A percentile compares a stretch with the other conserved stretches of the same genome.
phyloP scores from a whole-genome alignment of 2,797 vertebrate genomes.

The Gymnocypris eckloni region DNA sequence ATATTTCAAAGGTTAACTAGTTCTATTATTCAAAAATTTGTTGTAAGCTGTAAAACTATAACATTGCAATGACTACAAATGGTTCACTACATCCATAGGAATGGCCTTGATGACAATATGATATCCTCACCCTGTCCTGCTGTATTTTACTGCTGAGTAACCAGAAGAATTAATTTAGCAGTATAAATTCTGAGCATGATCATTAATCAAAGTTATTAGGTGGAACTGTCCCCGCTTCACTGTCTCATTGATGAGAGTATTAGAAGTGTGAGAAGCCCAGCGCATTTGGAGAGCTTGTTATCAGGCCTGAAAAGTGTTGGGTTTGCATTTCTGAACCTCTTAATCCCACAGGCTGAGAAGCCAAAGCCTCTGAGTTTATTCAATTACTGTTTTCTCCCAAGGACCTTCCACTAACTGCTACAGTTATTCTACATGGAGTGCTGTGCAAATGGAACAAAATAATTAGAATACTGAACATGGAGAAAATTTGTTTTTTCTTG shows the following conservation, averaged over 20 bases:
- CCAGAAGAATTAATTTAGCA: conserved; percentile 62
- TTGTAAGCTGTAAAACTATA: background rate
- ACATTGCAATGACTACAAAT: background rate
- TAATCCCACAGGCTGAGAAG: conserved; percentile 60
- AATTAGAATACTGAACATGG: conserved; percentile 33
- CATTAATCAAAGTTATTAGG: conserved; percentile 64
- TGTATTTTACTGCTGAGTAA: conserved; percentile 63
- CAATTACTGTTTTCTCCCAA: conserved; percentile 35
- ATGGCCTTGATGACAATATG: conserved; percentile 34
- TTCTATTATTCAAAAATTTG: background rate
- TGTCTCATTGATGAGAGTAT: conserved; percentile 33
- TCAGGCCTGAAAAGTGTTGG: conserved; percentile 65
- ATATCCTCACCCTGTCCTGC: conserved; percentile 59
- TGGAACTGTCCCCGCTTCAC: background rate
- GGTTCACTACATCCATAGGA: background rate
- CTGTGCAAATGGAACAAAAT: conserved; percentile 4
- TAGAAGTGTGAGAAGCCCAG: conserved; percentile 33
- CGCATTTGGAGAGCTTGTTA: conserved; percentile 66
- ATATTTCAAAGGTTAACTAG: background rate
- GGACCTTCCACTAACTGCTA: conserved; percentile 17
- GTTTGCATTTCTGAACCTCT: conserved; percentile 68
- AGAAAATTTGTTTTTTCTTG: background rate
- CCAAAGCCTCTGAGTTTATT: conserved; percentile 67
- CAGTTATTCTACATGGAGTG: background rate
- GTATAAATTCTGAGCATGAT: conserved; percentile 54